phyloP scores from a whole-genome alignment of 2,888 invertebrate species.

The Cataglyphis rosenhaueri region DNA sequence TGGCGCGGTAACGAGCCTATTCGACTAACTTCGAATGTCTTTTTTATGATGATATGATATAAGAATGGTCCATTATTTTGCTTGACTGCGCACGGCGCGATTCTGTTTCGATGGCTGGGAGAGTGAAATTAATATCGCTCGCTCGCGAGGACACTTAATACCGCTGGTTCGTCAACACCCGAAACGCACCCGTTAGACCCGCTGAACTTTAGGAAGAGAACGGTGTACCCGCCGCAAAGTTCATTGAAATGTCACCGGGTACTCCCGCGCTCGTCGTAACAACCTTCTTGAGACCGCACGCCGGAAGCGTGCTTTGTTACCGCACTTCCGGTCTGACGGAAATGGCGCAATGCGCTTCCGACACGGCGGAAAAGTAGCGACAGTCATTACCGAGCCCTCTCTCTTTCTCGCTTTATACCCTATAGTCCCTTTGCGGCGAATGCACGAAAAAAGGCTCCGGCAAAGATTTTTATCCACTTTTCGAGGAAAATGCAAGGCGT shows the following conservation, averaged over 20 bases:
- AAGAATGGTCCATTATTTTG: constrained; percentile 28
- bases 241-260: constrained; percentile 81
- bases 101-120: background rate
- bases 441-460: constrained; percentile 32
- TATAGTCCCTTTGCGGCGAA: constrained; percentile 27
- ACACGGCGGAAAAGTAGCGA: constrained; percentile 77
- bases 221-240: constrained; percentile 78
- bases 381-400: constrained; percentile 73
- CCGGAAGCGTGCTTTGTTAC: constrained; percentile 79
- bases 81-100: constrained; percentile 8
- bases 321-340: constrained; percentile 78
- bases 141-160: constrained; percentile 46
- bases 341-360: constrained; percentile 79
- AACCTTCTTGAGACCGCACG: constrained; percentile 75
- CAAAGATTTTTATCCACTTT: constrained; percentile 41
- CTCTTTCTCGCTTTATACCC: constrained; percentile 52
- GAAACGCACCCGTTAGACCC: constrained; percentile 70
- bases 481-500: constrained; percentile 22
- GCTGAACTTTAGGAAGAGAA: constrained; percentile 76
- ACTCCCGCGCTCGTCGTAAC: constrained; percentile 66
- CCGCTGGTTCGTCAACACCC: constrained; percentile 66
- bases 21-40: constrained; percentile 20
- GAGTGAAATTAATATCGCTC: constrained; percentile 36
- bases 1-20: background rate
- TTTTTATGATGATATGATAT: background rate